Evolutionary conservation across 2,113 vertebrate species (phyloP).

Genomic region (Genyomyrus donnyi): DNA sequence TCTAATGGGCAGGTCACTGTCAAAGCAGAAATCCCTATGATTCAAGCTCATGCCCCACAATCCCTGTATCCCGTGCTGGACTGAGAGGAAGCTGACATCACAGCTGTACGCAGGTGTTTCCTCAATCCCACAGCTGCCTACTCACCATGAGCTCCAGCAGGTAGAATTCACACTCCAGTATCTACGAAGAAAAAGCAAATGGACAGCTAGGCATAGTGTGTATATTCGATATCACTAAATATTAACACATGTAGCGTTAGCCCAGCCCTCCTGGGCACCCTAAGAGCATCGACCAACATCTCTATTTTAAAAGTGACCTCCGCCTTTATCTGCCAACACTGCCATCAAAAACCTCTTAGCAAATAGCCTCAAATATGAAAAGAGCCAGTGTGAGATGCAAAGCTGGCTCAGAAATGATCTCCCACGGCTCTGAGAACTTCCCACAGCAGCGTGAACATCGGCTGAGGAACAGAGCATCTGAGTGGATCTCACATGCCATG

Average conservation of each 20-base stretch:
- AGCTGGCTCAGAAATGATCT: neutral
- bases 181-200: constrained; percentile 53
- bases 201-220: neutral
- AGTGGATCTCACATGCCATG: constrained; percentile 9
- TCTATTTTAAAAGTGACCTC: constrained; percentile 28
- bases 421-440: constrained; percentile 36
- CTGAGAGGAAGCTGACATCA: neutral
- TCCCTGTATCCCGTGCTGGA: neutral
- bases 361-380: constrained; percentile 15
- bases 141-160: constrained; percentile 97
- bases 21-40: neutral
- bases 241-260: neutral
- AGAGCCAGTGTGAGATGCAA: neutral
- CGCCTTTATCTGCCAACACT: neutral
- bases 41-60: neutral
- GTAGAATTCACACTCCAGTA: constrained; percentile 99
- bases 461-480: constrained; percentile 40
- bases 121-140: constrained; percentile 16
- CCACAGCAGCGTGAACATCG: constrained; percentile 37
- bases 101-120: neutral
- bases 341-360: constrained; percentile 35
- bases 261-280: neutral
- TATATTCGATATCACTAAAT: neutral
- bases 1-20: neutral
- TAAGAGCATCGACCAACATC: constrained; percentile 17